Base-by-base conservation (phyloP, 2,113 vertebrate species). In the Gracilinanus agilis region DNA sequence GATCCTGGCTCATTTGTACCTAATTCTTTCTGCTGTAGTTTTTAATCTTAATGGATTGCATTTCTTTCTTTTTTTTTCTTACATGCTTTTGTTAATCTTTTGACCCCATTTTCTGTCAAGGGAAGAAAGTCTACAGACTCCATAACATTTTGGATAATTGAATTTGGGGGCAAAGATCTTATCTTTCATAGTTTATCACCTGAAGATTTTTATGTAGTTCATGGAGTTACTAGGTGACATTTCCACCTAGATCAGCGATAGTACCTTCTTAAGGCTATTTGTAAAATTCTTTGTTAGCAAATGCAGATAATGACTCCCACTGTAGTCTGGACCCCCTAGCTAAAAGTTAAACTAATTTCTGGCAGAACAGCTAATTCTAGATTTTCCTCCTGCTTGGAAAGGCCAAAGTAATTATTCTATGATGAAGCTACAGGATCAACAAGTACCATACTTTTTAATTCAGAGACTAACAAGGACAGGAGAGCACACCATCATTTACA, bases 401-500 rank as follows among this genome's bases (percentile, higher is more conserved):
- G 16, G 21, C 12, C 40, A 95, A 7, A 94, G 9, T 49, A 96
- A 90, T 97, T 97, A 92, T 88, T 44, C 23, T 91, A 3, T 94
- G 23, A 93, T 29, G 29, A 95, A 58, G 53, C 40, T 75, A 96
- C 67, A 24, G 24, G 90, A 97, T 92, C 90, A 95, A 96, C 90
- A 95, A 93, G 44, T 97, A 93, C 90, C 56, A 3, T 9, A 11
- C 94, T 97, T 98, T 83, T 98, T 95, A 97, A 97, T 97, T 98
- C 94, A 96, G 29, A 97, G 91, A 95, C 96, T 55, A 96, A 44
- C 44, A 83, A 44, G 96, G 91, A 94, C 96, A 83, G 34, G 88
- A 98, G 90, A 97, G 93, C 89, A 49, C n/a, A 96, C 95, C 44
- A 93, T 96, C 98, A 95, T 98, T 98, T 98, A 97, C 67, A 96